Evolutionary conservation across 2,888 invertebrate genomes (phyloP).

Genomic region (Luperina nickerlii): DNA sequence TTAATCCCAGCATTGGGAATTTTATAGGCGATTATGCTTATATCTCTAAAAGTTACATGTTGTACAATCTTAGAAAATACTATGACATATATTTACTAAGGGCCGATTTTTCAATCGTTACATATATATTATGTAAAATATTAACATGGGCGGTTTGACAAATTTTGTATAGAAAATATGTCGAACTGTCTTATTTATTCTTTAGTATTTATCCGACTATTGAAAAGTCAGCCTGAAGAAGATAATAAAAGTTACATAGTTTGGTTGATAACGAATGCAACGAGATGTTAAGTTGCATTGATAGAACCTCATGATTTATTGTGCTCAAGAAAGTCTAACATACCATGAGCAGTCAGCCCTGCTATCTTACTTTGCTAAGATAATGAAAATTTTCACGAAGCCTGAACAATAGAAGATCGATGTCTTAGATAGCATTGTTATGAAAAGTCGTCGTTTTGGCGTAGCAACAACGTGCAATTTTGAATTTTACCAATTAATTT

Average conservation of each 20-base stretch:
- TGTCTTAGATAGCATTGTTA: not conserved
- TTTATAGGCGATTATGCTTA: not conserved
- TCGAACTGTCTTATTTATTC: not conserved
- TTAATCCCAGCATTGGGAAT: not conserved
- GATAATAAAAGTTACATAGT: not conserved
- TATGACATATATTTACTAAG: not conserved
- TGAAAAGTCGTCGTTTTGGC: not conserved
- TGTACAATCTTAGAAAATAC: not conserved
- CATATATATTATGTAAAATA: not conserved
- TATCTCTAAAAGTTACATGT: not conserved
- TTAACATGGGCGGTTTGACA: not conserved
- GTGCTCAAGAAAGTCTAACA: not conserved
- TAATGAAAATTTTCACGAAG: not conserved
- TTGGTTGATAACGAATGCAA: not conserved
- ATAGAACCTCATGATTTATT: not conserved
- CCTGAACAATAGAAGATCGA: constrained; percentile 3
- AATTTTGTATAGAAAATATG: too few relatives aligned
- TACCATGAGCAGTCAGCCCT: too few relatives aligned
- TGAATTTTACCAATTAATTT: constrained; percentile 33
- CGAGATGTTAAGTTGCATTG: not conserved
- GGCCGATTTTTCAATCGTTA: not conserved
- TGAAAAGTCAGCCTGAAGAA: not conserved
- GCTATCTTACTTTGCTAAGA: not conserved
- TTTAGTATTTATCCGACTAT: not conserved
- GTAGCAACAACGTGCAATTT: not conserved